Base-by-base conservation (phyloP, 2,888 invertebrate genomes). In the Tiliacea aurago region DNA sequence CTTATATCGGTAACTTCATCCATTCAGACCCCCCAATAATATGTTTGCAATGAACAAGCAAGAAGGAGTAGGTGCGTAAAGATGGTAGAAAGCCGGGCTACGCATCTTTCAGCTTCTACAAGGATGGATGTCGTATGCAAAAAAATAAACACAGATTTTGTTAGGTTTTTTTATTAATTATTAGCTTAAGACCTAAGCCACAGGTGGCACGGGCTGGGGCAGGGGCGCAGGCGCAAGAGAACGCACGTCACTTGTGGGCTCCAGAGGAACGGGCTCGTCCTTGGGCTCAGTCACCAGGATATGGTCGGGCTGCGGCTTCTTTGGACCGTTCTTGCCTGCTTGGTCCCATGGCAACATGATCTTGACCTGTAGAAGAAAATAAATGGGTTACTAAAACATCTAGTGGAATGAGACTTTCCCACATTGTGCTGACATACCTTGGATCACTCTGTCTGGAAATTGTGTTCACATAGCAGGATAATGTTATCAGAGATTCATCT, bases 331-430 rank as follows among this genome's bases (percentile, higher is more conserved):
- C 97, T 99, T 99, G 95, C 99, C 99, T 93, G 98, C 98, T 80
- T 99, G 98, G 97, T 99, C 99, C 97, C 99, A 99, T 58, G 99
- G 99, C 96, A 99, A 97, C 99, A 99, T 99, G 95, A 99, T 99
- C 96, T 99, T 99, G 1, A 99, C 98, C 97, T 98, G 98, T 85
- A 97, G 97, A 70, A 23, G 49, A 73, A 41, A 64, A n/a, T 13
- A 18, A 33, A 53, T 37, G 10, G 13, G 15, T 81, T 63, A 75
- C 18, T 23, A 4, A 28, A 6, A 33, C 1, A 33, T 56, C 49
- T 20, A 20, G 13, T 23, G 3, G 15, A 45, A 43, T 0, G 0
- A 11, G 18, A 47, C n/a, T 23, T 43, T 51, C 5, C 18, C 15
- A 56, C 5, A 53, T 45, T 45, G 49, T 20, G 13, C 23, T 6